Conservation (phyloP, 2,797 vertebrate genomes). For the Lacerta agilis region DNA sequence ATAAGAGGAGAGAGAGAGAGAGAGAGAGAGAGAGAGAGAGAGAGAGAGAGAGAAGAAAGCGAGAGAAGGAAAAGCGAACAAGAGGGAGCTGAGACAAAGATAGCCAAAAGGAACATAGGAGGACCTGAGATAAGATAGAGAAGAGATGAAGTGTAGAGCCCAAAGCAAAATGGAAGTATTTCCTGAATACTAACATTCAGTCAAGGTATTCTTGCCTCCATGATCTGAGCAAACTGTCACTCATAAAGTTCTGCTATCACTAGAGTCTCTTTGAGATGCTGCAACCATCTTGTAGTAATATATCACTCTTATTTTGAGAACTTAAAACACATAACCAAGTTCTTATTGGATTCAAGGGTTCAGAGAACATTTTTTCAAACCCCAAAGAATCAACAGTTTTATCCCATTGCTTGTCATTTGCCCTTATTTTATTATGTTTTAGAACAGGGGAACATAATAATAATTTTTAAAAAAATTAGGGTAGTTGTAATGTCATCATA, state of each 20-base stretch:
- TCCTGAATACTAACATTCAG: neutral
- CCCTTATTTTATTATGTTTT: constrained; percentile 21
- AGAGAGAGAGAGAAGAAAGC: constrained; percentile 17
- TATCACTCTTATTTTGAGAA: constrained; percentile 33
- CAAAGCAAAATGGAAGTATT: neutral
- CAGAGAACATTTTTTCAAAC: constrained; percentile 31
- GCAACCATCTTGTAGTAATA: constrained; percentile 18
- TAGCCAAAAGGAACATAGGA: constrained; percentile 56
- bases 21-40: no score
- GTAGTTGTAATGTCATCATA: neutral
- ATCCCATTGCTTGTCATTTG: neutral
- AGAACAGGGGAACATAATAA: constrained; percentile 2
- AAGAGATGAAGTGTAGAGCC: constrained; percentile 30
- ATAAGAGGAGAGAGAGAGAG: neutral
- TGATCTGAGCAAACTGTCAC: constrained; percentile 36
- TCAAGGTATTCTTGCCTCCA: neutral
- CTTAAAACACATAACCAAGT: constrained; percentile 26
- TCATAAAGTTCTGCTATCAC: neutral
- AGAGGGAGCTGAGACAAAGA: constrained; percentile 52
- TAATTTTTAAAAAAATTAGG: neutral
- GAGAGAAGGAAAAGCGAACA: constrained; percentile 62
- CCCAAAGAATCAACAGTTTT: constrained; percentile 30
- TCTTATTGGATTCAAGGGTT: constrained; percentile 43
- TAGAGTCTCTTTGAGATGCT: constrained; percentile 29
- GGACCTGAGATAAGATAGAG: constrained; percentile 65